phyloP scores from a whole-genome alignment of 2,888 invertebrate genomes.

The Drosophila yooni region DNA sequence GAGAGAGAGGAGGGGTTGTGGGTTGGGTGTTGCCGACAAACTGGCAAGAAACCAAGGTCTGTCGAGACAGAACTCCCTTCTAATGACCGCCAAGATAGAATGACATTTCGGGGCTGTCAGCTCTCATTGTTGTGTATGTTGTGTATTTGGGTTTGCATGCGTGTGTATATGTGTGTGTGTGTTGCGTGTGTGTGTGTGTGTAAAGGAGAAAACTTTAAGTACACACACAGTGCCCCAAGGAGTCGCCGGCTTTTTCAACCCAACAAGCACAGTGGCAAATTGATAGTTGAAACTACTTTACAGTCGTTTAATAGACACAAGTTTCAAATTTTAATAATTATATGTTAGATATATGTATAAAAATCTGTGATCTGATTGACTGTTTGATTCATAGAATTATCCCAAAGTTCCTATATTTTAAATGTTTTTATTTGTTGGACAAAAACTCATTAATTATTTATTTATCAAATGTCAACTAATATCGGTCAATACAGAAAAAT shows the following conservation, averaged over 20 bases:
- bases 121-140: conserved; percentile 70
- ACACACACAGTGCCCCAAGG: conserved; percentile 59
- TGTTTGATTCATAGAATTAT: background rate
- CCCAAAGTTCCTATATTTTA: background rate
- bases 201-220: conserved; percentile 76
- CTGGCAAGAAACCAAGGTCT: conserved; percentile 56
- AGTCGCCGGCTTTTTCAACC: conserved; percentile 55
- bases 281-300: background rate
- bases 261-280: conserved; percentile 50
- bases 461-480: background rate
- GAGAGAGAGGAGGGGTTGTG: background rate
- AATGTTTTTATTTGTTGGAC: background rate
- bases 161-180: conserved; percentile 13
- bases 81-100: conserved; percentile 82
- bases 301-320: background rate
- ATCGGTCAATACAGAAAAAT: background rate
- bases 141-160: conserved; percentile 56
- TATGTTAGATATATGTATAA: background rate
- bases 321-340: background rate
- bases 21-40: conserved; percentile 44
- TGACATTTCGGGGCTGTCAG: conserved; percentile 81
- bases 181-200: conserved; percentile 35
- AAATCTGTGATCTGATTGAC: background rate
- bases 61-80: conserved; percentile 71
- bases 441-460: background rate